Conservation (phyloP, 2,888 invertebrate species). For the Clitarchus hookeri region DNA sequence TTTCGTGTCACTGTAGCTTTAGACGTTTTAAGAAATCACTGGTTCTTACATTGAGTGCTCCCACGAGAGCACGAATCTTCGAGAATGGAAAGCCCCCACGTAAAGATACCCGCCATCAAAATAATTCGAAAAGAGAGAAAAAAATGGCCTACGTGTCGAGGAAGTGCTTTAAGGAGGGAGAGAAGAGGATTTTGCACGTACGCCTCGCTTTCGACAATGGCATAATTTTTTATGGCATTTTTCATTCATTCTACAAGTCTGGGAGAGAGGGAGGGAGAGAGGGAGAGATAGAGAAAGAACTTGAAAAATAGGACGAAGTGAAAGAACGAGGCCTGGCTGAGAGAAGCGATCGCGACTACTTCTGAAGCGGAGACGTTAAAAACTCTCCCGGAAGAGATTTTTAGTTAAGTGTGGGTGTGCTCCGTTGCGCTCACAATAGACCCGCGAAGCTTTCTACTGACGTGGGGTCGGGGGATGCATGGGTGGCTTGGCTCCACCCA, state of each 20-base stretch:
- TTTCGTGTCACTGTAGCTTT: neutral
- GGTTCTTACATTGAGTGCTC: neutral
- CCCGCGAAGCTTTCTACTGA: neutral
- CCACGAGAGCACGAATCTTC: neutral
- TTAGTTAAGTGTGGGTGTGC: slow-evolving; percentile 14
- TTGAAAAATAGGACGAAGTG: neutral
- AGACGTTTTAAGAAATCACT: neutral
- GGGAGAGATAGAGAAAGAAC: neutral
- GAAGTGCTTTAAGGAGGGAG: neutral
- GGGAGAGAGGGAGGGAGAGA: neutral
- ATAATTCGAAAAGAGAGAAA: neutral
- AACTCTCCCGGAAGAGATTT: slow-evolving; percentile 14
- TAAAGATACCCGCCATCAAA: neutral
- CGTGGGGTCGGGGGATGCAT: neutral
- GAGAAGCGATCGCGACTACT: neutral
- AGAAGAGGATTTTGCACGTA: neutral
- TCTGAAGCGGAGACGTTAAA: neutral
- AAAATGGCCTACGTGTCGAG: neutral
- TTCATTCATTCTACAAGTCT: neutral
- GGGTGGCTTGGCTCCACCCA: neutral
- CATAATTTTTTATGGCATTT: neutral
- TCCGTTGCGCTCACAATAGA: neutral
- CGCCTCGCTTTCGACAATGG: neutral
- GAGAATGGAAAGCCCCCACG: neutral
- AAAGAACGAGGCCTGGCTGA: neutral